Evolutionary conservation across 2,797 vertebrate genomes (phyloP), one percentile per base, ranked within the genome.

Genomic region (Pseudochirops corinnae): DNA sequence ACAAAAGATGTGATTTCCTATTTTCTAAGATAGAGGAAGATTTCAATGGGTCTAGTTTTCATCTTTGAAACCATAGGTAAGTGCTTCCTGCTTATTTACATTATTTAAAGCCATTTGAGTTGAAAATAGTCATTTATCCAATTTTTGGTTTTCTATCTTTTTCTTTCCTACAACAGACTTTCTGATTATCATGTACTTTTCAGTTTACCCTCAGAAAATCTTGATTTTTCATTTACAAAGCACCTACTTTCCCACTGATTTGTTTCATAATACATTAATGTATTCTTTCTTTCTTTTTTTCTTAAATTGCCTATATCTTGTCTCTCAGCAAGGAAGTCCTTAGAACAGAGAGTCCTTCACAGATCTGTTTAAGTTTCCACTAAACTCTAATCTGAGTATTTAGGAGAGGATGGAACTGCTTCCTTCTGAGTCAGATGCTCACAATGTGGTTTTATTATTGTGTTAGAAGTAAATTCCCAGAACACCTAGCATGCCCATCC

Each of bases 41-140:
- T 94, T 97, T 97, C 90, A 55, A 18, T 56, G 53, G 33, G 46
- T 94, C 9, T 62, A 60, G 50, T 26, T 93, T 94, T 74, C 31
- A 93, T 90, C 52, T 58, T 74, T 39, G 55, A 92, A 94, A 91
- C 18, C 60, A 39, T 4, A 91, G 14, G 24, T 50, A 56, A 56
- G 56, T 13, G 10, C 39, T 1, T 18, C 12, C 11, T 31, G 53
- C 56, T 92, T 53, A 50, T 21, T 53, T 52, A 21, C 24, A 26
- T 55, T 31, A 92, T 18, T 9, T 55, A 90, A 87, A 90, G 53
- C 60, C 46, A 53, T 82, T 16, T 24, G 3, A 26, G 91, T 58
- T 96, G 56, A 91, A 94, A 62, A 1, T 21, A 60, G 67, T 93
- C 1, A 13, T 12, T 26, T 39, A 5, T 3, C 7, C 3, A 1